These are phyloP conservation scores for Melanotaenia maccullochi DNA, from an alignment of 2,797 vertebrate species.

Conservation along the genomic window DNA sequence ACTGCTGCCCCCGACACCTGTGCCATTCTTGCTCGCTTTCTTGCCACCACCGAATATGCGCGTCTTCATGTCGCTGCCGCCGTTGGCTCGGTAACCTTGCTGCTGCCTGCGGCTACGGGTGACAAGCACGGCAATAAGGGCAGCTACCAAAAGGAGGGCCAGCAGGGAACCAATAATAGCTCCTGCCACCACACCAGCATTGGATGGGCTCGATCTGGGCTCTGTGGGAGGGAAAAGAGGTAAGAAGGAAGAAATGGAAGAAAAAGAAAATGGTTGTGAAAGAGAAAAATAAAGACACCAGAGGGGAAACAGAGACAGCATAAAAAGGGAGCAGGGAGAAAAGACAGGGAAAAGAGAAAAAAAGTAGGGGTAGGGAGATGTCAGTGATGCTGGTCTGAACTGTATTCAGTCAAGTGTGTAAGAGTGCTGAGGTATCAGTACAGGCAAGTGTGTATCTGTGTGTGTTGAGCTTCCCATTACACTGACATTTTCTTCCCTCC, in stretches of 20 bases:
- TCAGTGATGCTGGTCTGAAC: constrained; percentile 61
- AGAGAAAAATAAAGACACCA: constrained; percentile 30
- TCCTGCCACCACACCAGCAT: constrained; percentile 86
- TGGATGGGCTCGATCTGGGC: constrained; percentile 76
- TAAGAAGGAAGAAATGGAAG: constrained; percentile 51
- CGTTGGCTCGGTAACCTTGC: constrained; percentile 82
- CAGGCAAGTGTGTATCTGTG: constrained; percentile 24
- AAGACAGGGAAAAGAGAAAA: constrained; percentile 28
- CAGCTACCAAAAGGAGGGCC: constrained; percentile 84
- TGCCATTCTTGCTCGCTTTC: constrained; percentile 82
- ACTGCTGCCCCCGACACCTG: constrained; percentile 58
- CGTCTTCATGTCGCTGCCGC: constrained; percentile 82
- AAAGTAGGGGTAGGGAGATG: constrained; percentile 62
- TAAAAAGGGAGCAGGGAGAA: constrained; percentile 30
- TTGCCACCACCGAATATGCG: constrained; percentile 86
- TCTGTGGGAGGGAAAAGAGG: constrained; percentile 73
- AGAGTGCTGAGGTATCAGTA: constrained; percentile 58
- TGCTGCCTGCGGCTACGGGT: constrained; percentile 82
- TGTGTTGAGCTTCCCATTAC: constrained; percentile 45
- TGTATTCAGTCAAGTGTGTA: constrained; percentile 58
- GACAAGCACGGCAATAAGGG: constrained; percentile 84
- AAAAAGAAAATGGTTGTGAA: constrained; percentile 61
- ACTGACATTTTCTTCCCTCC: constrained; percentile 68
- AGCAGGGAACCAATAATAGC: constrained; percentile 89
- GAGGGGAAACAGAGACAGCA: constrained; percentile 29